Base-by-base conservation (phyloP, 1,140 invertebrate genomes). In the Bombus polaris region DNA sequence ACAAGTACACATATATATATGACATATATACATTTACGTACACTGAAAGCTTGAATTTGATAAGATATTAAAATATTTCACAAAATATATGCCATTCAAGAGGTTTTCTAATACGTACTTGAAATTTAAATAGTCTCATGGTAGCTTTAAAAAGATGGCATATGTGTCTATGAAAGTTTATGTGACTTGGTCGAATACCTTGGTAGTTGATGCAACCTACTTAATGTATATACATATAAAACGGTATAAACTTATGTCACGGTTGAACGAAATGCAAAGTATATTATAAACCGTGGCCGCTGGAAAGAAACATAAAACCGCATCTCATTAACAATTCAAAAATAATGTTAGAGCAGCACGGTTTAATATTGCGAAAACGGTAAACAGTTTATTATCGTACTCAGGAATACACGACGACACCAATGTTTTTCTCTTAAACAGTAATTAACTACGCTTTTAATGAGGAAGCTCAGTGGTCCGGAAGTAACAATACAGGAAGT, bases 361-460 rank as follows among this genome's bases (percentile, higher is more conserved):
- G 32, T 47, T 75, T 5, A 76, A 76, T 42, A 44, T 32, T 10
- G 9, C 35, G 25, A 10, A 39, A 57, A 66, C 37, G 15, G 37
- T 10, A 32, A n/a, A 71, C 53, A 57, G 70, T 57, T 73, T 39
- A 42, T 47, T 44, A 42, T 25, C 4, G 22, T 28, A 42, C 68
- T 74, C 66, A 15, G 70, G 57, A 65, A 80, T 78, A 71, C 89
- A 78, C 77, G 85, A 47, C 76, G 83, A 65, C 65, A 39, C 32
- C 25, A 53, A 65, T 72, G 76, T 90, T 90, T 89, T 89, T 89
- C 86, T 81, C 82, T 85, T 82, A 80, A 76, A 79, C 75, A 35
- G 82, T 85, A 88, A 90, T 90, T 89, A 90, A 87, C 88, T 62
- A 73, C 71, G 89, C 81, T 86, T 87, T 83, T 90, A 90, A 90